Conservation (phyloP, 2,797 vertebrate species). For the Liasis olivaceus region DNA sequence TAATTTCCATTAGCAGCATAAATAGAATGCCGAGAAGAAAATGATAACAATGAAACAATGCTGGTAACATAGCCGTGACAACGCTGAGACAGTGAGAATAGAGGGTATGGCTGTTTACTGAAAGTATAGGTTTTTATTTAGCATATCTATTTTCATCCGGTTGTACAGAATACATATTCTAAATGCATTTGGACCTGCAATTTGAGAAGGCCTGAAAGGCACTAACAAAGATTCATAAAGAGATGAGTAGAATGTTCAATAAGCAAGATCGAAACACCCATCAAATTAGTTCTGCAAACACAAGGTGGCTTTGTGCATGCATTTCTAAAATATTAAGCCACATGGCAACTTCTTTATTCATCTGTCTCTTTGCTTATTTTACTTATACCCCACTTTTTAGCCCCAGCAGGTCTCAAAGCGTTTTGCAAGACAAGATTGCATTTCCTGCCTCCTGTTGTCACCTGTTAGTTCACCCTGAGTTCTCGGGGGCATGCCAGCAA, state of each 20-base stretch:
- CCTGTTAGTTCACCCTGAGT: not conserved
- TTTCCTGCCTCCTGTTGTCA: not conserved
- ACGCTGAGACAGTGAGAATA: slow-evolving; percentile 48
- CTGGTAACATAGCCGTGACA: slow-evolving; percentile 37
- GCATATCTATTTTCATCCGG: slow-evolving; percentile 52
- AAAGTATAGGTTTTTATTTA: slow-evolving; percentile 54
- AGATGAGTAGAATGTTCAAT: slow-evolving; percentile 15
- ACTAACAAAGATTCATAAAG: slow-evolving; percentile 53
- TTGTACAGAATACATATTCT: slow-evolving; percentile 47
- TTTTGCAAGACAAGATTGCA: not conserved
- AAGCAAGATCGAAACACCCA: not conserved
- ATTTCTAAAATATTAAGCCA: not conserved
- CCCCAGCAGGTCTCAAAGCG: not conserved
- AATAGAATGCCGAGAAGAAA: slow-evolving; percentile 41
- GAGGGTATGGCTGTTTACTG: slow-evolving; percentile 50
- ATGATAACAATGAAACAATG: slow-evolving; percentile 28
- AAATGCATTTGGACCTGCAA: slow-evolving; percentile 34
- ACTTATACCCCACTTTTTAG: not conserved
- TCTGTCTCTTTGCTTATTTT: not conserved
- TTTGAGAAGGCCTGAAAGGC: slow-evolving; percentile 32
- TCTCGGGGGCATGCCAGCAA: not conserved
- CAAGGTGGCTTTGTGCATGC: not conserved
- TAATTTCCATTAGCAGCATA: slow-evolving; percentile 44
- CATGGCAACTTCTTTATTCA: not conserved
- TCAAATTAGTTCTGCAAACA: not conserved